Percentiles rank a stretch among this genome's conserved stretches.
phyloP scores from a whole-genome alignment of 2,888 invertebrate genomes.

The Tiphia femorata region DNA sequence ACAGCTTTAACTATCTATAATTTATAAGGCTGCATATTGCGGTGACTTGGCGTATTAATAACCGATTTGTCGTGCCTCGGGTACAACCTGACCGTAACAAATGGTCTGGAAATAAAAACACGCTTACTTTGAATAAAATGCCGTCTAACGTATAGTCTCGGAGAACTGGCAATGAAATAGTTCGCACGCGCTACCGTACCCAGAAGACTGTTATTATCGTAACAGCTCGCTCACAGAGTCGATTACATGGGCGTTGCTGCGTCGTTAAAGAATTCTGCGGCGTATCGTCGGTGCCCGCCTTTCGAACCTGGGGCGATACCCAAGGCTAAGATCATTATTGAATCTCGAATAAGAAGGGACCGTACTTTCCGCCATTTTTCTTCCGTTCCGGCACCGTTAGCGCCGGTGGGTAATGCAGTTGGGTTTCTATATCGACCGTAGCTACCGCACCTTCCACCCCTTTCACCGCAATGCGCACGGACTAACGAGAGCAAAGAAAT shows the following conservation, averaged over 20 bases:
- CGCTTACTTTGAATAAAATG: too few relatives aligned
- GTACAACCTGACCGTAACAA: too few relatives aligned
- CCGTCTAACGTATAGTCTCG: too few relatives aligned
- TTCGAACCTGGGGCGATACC: background rate
- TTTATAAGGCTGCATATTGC: too few relatives aligned
- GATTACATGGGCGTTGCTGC: conserved; percentile 44
- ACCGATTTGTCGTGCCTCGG: too few relatives aligned
- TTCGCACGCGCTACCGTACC: conserved; percentile 37
- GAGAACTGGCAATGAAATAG: conserved; percentile 35
- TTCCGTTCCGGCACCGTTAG: background rate
- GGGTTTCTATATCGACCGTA: background rate
- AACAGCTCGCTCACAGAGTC: conserved; percentile 29
- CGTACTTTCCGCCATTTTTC: conserved; percentile 9
- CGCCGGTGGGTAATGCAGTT: conserved; percentile 22
- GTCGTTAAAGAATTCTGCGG: conserved; percentile 29
- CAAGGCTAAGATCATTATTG: conserved; percentile 23
- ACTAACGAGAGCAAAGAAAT: too few relatives aligned
- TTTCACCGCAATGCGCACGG: too few relatives aligned
- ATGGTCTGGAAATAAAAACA: too few relatives aligned
- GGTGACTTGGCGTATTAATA: too few relatives aligned
- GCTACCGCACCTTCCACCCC: too few relatives aligned
- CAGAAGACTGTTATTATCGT: conserved; percentile 39
- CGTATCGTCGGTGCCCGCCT: conserved; percentile 25
- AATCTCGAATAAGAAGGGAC: conserved; percentile 19
- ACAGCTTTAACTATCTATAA: too few relatives aligned